Conservation (phyloP, 2,888 invertebrate genomes). For the Clitarchus hookeri region DNA sequence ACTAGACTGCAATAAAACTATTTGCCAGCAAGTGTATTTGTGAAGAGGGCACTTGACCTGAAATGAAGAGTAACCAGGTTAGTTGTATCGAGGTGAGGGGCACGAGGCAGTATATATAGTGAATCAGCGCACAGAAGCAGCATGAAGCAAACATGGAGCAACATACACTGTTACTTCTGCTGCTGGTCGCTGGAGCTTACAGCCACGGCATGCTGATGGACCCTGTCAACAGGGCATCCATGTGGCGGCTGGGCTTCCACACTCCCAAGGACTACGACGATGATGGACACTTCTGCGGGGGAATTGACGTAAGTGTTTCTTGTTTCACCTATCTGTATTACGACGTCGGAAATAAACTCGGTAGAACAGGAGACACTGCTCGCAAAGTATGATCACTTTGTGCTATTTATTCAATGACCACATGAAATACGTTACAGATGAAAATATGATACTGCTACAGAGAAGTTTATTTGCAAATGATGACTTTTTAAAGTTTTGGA, state of each 20-base stretch:
- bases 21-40: neutral
- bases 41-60: neutral
- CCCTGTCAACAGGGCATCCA: conserved; percentile 47
- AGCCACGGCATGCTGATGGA: conserved; percentile 47
- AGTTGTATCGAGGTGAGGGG: neutral
- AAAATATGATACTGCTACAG: too few species aligned
- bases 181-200: conserved; percentile 22
- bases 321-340: too few species aligned
- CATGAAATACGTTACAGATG: too few species aligned
- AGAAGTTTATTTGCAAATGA: too few species aligned
- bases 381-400: too few species aligned
- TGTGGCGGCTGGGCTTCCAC: conserved; percentile 45
- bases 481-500: too few species aligned
- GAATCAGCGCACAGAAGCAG: conserved; percentile 5
- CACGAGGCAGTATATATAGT: neutral
- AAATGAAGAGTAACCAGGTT: neutral
- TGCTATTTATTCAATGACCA: too few species aligned
- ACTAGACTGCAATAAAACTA: too few species aligned
- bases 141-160: neutral
- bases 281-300: conserved; percentile 46
- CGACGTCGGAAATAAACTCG: too few species aligned
- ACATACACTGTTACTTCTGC: neutral
- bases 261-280: conserved; percentile 47
- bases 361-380: too few species aligned
- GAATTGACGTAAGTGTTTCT: conserved; percentile 41